phyloP scores from a whole-genome alignment of 1,140 invertebrate genomes.

The Phenacoccus solenopsis region DNA sequence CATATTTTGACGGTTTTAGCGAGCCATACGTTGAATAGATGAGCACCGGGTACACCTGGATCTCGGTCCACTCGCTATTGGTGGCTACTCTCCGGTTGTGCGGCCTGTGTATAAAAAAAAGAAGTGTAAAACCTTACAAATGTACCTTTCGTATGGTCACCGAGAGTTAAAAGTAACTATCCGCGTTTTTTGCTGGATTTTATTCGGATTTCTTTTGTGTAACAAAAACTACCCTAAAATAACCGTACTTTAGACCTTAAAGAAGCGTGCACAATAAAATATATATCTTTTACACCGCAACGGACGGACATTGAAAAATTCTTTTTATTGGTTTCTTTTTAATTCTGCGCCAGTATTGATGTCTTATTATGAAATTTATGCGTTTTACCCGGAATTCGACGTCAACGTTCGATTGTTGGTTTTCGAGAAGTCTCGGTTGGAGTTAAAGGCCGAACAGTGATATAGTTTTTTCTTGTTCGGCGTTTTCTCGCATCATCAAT shows the following conservation, averaged over 20 bases:
- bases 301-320: conserved; percentile 16
- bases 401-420: conserved; percentile 8
- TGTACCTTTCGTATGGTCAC: conserved; percentile 1
- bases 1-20: background rate
- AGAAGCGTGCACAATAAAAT: conserved; percentile 17
- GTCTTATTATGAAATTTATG: conserved; percentile 17
- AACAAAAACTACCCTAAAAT: conserved; percentile 12
- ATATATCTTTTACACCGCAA: conserved; percentile 16
- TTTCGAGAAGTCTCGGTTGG: background rate
- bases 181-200: conserved; percentile 9
- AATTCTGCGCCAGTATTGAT: conserved; percentile 5
- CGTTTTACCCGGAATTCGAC: conserved; percentile 1
- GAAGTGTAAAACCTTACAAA: conserved; percentile 6
- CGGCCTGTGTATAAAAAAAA: conserved; percentile 11
- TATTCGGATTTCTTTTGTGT: conserved; percentile 6
- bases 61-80: no score
- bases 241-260: conserved; percentile 11
- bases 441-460: background rate
- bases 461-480: background rate
- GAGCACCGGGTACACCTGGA: no score
- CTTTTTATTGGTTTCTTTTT: conserved; percentile 17
- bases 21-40: background rate
- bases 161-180: conserved; percentile 5
- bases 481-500: background rate
- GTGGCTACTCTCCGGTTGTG: background rate